These are phyloP conservation scores for Pseudorectes ferrugineus DNA, from an alignment of 2,113 vertebrate genomes.

Conservation along the genomic window DNA sequence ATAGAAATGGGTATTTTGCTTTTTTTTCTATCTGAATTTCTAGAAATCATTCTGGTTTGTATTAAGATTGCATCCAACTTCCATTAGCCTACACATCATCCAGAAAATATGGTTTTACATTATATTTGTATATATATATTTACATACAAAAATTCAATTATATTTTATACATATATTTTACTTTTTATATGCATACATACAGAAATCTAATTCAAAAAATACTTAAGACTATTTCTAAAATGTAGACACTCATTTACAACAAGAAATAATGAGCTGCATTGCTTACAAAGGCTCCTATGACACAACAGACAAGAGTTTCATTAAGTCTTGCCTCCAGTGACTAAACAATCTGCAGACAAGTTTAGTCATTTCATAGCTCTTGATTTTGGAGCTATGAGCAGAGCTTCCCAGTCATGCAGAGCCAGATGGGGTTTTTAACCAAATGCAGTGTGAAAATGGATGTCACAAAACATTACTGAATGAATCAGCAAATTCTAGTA, in stretches of 20 bases:
- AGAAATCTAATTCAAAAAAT: neutral
- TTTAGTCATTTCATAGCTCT: neutral
- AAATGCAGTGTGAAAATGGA: neutral
- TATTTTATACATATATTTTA: neutral
- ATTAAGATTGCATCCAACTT: neutral
- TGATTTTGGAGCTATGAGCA: neutral
- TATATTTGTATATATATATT: neutral
- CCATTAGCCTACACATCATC: neutral
- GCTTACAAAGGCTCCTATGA: neutral
- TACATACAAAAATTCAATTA: neutral
- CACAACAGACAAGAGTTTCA: neutral
- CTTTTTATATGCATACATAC: neutral
- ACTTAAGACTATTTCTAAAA: neutral
- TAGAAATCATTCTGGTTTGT: neutral
- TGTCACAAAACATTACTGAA: neutral
- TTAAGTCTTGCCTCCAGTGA: conserved; percentile 20
- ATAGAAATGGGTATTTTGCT: neutral
- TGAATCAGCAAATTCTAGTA: neutral
- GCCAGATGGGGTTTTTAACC: neutral
- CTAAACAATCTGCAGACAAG: neutral
- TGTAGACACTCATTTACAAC: neutral
- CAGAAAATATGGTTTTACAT: neutral
- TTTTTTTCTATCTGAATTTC: neutral
- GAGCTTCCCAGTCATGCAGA: neutral
- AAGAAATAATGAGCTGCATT: neutral